Evolutionary conservation across 1,140 invertebrate species (phyloP), one percentile per base, ranked within the genome.

Genomic region (Drosophila rufa): DNA sequence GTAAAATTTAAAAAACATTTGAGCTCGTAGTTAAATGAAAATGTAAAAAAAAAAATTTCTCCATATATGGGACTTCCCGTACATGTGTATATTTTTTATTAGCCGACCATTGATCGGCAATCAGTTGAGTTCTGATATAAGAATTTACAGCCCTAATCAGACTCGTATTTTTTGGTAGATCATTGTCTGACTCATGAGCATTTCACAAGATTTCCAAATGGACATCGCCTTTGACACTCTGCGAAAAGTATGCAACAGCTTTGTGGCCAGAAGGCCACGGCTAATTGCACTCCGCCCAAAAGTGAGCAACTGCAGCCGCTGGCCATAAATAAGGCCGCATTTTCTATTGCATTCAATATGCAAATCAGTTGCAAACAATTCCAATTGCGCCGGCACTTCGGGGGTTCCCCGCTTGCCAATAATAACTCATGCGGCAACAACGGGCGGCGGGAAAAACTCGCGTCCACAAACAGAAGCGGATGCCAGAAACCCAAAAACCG

Each of bases 321-420:
- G 64, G 36, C 65, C 47, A 80, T 83, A 80, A 89, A 89, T 80
- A 78, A 68, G 53, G 55, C 43, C n/a, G 55, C 51, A 53, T 51
- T 78, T 86, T 48, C 59, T 55, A 89, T 84, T 84, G 81, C 84
- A 73, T 90, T 81, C 64, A 79, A 79, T 81, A 89, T 89, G 84
- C 84, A 89, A 89, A 89, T 90, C 59, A 84, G 84, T 53, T 50
- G 57, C 65, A 75, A 61, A 53, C 69, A 50, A 71, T 75, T 46
- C 46, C 60, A 69, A 75, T 79, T 67, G 50, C 36, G 40, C 47
- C 74, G 40, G 59, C 61, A 59, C 58, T 50, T 43, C 66, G 66
- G 48, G 47, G 79, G 40, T 56, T 58, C 25, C 60, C 50, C 59
- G 61, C 46, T 55, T 56, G 77, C 65, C 80, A 90, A 84, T 83